Evolutionary conservation across 2,797 vertebrate species (phyloP), one percentile per base, ranked within the genome.

Genomic region (Bradypodion ventrale): DNA sequence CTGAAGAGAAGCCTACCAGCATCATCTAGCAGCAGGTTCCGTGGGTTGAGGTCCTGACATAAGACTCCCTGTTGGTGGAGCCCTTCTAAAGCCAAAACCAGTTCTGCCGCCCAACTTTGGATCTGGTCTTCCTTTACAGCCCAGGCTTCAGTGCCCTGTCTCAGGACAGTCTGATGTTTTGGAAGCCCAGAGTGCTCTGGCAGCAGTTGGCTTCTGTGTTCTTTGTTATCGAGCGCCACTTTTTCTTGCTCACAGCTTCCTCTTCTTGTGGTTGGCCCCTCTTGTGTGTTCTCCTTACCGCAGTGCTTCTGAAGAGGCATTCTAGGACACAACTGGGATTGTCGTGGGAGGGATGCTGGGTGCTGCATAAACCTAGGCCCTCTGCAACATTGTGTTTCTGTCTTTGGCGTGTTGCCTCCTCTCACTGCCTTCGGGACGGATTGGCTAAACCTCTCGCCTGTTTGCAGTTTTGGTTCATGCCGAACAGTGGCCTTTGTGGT

Each of bases 1-100:
- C 42, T 15, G 16, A 62, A 66, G 32, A 46, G 46, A 35, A 66
- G 94, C 97, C 93, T 94, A 99, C 99, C 98, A 0, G 96, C 96
- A 89, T 94, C 94, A 81, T 97, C 97, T 77, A 99, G 96, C 37
- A 99, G 96, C 89, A 99, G 89, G 84, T 99, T 99, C 91, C 96
- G 97, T 23, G 99, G 98, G 87, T 98, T 99, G 88, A 99, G 98
- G 87, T 99, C 99, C 79, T 95, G 96, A 94, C 99, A 99, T 83
- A 99, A 78, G 46, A 99, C 94, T 37, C 98, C 98, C 91, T 99
- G 98, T 89, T 99, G 96, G 73, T 99, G 99, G 86, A 99, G 96
- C 42, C 97, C 98, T 88, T 99, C 98, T 85, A 99, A 92, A 4
- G 98, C 98, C 94, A 99, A 88, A 69, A 99, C 95, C 49, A 97